A percentile compares a stretch with the other conserved stretches of the same genome.
These are phyloP conservation scores for Pocillopora meandrina DNA, from an alignment of 92 coral and sea anemone genomes.

Conservation along the genomic window DNA sequence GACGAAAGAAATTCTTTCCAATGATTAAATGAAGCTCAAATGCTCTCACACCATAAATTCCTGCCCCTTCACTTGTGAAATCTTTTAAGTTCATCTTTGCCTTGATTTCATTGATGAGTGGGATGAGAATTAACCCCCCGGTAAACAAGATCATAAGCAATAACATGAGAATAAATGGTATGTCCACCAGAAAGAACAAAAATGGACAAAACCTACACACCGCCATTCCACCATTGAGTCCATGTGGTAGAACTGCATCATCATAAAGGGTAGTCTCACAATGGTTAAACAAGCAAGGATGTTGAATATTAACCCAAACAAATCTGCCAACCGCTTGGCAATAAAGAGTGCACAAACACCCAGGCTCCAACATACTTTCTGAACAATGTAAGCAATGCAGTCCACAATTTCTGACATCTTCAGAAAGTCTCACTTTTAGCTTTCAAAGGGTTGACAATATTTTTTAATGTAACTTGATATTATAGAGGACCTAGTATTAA, in stretches of 20 bases:
- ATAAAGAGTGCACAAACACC: constrained; percentile 84
- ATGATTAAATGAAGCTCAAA: constrained; percentile 74
- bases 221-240: constrained; percentile 76
- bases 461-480: not conserved
- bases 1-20: constrained; percentile 74
- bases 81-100: constrained; percentile 57
- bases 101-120: constrained; percentile 56
- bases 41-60: constrained; percentile 62
- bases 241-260: constrained; percentile 73
- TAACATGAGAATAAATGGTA: constrained; percentile 88
- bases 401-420: constrained; percentile 98
- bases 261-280: constrained; percentile 86
- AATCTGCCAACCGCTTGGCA: constrained; percentile 74
- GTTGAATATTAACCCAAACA: constrained; percentile 86
- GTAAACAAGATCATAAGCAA: constrained; percentile 60
- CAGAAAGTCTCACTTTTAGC: not conserved
- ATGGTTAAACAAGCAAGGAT: constrained; percentile 87
- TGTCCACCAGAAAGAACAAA: constrained; percentile 78
- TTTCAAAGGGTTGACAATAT: not conserved
- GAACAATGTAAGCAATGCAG: constrained; percentile 89
- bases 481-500: not conserved
- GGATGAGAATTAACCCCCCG: constrained; percentile 76
- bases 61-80: constrained; percentile 28
- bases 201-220: constrained; percentile 74
- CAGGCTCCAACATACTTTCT: constrained; percentile 91